phyloP scores from a whole-genome alignment of 2,888 invertebrate species.

The Nipponacmea schrenckii region DNA sequence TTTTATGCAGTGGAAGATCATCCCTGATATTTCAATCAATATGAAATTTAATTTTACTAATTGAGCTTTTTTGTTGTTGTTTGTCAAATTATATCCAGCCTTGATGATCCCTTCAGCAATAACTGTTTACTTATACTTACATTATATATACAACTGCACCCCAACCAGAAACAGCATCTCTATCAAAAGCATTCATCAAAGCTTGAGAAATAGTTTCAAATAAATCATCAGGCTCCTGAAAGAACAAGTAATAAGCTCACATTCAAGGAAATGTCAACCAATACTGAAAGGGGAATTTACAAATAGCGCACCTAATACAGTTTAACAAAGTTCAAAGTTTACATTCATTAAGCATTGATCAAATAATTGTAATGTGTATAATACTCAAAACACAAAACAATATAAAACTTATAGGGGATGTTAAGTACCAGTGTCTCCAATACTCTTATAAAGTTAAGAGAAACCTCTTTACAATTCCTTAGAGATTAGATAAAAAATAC shows the following conservation, averaged over 20 bases:
- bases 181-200: constrained; percentile 92
- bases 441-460: too few relatives aligned
- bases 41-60: neutral
- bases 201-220: constrained; percentile 97
- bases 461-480: too few relatives aligned
- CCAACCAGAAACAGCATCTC: constrained; percentile 98
- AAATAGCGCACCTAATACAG: too few relatives aligned
- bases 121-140: constrained; percentile 70
- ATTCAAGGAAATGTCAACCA: neutral
- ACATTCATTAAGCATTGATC: too few relatives aligned
- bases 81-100: neutral
- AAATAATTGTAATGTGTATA: too few relatives aligned
- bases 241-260: constrained; percentile 22
- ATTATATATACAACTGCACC: constrained; percentile 95
- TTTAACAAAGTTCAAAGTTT: too few relatives aligned
- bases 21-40: neutral
- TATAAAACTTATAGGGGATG: too few relatives aligned
- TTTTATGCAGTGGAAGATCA: too few relatives aligned
- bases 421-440: too few relatives aligned
- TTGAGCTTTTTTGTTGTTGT: neutral
- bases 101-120: neutral
- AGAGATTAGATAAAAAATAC: too few relatives aligned
- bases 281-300: neutral
- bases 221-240: constrained; percentile 83
- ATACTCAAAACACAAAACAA: too few relatives aligned